Base-by-base conservation (phyloP, 2,797 vertebrate species). In the Diglossa cyanea region DNA sequence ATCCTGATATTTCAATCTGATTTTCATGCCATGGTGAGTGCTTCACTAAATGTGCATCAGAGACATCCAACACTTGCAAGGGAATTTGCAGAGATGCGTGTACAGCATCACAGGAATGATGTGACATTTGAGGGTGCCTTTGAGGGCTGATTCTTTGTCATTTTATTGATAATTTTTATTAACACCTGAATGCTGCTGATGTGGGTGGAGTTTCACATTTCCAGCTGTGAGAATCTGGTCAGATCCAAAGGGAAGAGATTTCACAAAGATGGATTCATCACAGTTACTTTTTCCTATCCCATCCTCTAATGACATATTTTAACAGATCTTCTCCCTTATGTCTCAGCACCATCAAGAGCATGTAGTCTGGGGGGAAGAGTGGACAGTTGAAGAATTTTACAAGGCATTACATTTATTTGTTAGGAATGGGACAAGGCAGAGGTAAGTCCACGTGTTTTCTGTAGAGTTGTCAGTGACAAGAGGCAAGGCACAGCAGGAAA, bases 221-320 rank as follows among this genome's bases (percentile, higher is more conserved):
- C 55, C 55, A 47, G 0, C 12, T 42, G 35, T 0, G 0, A 80
- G 50, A 28, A 4, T 55, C 28, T 80, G 50, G 37, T 61, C n/a
- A 80, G n/a, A 65, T 53, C 11, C 67, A 63, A 17, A 26, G 11
- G 21, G 24, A 45, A 66, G 86, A 51, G 31, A 66, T 62, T 68
- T 55, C 57, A 67, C 15, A 45, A 62, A 80, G 61, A 37, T 10
- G 1, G 1, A 42, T 5, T 67, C 8, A 8, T 53, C 77, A 83
- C 11, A 66, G 58, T 66, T 54, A 17, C 28, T 19, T 31, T 21
- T 74, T 86, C 50, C 65, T 72, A 24, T 28, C 17, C 30, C 37
- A 54, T 40, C 15, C 5, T 68, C 11, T 74, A 65, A 68, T 58
- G 25, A 50, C 7, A 7, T 11, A 17, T 44, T 45, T 78, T 84